A percentile compares a stretch with the other conserved stretches of the same genome.
These are phyloP conservation scores for Erethizon dorsatum DNA, from an alignment of 2,797 vertebrate species.

Conservation along the genomic window DNA sequence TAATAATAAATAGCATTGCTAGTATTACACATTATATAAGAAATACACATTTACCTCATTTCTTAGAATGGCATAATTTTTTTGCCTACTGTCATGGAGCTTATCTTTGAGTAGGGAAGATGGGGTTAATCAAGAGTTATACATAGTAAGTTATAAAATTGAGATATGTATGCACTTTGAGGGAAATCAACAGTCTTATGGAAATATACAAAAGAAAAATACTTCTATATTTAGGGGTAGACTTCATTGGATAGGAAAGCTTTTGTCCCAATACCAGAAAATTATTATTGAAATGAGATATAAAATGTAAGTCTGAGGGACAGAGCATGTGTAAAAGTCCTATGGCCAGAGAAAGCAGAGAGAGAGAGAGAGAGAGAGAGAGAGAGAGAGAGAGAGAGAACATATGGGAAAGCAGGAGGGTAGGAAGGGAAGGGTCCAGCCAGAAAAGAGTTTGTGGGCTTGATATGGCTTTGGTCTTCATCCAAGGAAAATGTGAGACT, in stretches of 20 bases:
- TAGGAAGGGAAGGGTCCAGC: not conserved
- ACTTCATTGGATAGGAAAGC: not conserved
- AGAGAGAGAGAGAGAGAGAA: not conserved
- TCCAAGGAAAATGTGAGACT: not conserved
- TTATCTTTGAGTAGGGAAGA: not conserved
- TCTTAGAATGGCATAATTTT: constrained; percentile 7
- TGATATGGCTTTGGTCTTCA: not conserved
- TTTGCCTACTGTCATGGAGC: not conserved
- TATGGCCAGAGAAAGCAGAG: not conserved
- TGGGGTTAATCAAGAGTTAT: not conserved
- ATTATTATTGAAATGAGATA: not conserved
- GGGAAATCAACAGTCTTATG: not conserved
- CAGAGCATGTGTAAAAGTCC: not conserved
- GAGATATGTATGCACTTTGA: not conserved
- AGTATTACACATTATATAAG: not conserved
- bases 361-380: not conserved
- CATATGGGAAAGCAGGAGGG: not conserved
- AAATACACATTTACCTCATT: constrained; percentile 8
- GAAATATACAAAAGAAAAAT: not conserved
- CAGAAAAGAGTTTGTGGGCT: not conserved
- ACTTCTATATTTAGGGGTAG: not conserved
- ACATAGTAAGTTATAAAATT: not conserved
- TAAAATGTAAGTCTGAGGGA: not conserved
- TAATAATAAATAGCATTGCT: not conserved
- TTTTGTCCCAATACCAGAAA: not conserved